Evolutionary conservation across 2,797 vertebrate species (phyloP).

Genomic region (Sternotherus odoratus): DNA sequence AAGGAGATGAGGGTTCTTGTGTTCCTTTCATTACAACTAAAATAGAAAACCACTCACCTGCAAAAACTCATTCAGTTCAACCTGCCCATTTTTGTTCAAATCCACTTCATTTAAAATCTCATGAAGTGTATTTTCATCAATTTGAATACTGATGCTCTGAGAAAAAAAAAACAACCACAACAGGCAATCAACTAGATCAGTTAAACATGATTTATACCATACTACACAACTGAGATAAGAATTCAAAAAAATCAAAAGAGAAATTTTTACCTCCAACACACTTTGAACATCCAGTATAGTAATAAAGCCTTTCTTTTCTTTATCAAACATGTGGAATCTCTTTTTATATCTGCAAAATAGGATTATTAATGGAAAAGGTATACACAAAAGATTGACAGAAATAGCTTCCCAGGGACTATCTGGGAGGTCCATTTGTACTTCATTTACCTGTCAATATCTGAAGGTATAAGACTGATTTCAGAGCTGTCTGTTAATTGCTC

Average conservation of each 20-base stretch:
- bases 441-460: slow-evolving; percentile 90
- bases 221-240: background rate
- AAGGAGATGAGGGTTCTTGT: background rate
- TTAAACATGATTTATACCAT: background rate
- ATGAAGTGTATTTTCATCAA: slow-evolving; percentile 93
- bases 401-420: background rate
- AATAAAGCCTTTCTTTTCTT: slow-evolving; percentile 96
- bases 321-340: slow-evolving; percentile 96
- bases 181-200: background rate
- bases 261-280: slow-evolving; percentile 89
- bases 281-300: slow-evolving; percentile 94
- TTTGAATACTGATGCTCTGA: slow-evolving; percentile 92
- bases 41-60: slow-evolving; percentile 84
- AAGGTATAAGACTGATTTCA: slow-evolving; percentile 89
- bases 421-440: background rate
- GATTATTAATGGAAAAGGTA: slow-evolving; percentile 25
- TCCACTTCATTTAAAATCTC: slow-evolving; percentile 98
- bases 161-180: background rate
- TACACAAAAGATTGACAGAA: background rate
- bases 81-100: slow-evolving; percentile 98
- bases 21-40: background rate
- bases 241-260: background rate
- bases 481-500: slow-evolving; percentile 91
- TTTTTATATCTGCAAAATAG: slow-evolving; percentile 90
- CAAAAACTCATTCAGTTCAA: slow-evolving; percentile 96